Percentiles rank a stretch among this genome's conserved stretches.
Conservation (phyloP, 1,140 invertebrate genomes). For the Danaus melanippus region DNA sequence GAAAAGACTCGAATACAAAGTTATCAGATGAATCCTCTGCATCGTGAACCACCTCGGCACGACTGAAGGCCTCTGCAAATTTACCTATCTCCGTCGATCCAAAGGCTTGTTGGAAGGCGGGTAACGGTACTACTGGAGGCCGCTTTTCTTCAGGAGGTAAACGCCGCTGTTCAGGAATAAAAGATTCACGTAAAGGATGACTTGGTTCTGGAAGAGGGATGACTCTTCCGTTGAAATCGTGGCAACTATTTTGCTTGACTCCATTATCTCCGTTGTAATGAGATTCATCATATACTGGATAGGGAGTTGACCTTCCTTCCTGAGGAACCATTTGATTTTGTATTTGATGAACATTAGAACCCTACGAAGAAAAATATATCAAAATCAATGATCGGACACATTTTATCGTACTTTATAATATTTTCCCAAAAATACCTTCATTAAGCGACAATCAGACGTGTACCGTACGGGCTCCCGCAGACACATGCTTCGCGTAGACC, state of each 20-base stretch:
- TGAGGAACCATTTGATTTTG: conserved; percentile 41
- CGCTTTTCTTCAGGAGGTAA: conserved; percentile 43
- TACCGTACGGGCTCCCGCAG: conserved; percentile 49
- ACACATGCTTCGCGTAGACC: conserved; percentile 38
- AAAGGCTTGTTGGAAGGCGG: conserved; percentile 84
- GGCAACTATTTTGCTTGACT: conserved; percentile 25
- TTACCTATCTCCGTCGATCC: conserved; percentile 84
- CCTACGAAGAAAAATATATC: conserved; percentile 30
- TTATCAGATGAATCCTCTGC: conserved; percentile 46
- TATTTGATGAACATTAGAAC: conserved; percentile 24
- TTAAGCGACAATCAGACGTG: conserved; percentile 38
- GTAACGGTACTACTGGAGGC: conserved; percentile 72
- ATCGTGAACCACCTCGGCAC: conserved; percentile 49
- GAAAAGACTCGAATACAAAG: conserved; percentile 52
- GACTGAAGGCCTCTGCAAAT: conserved; percentile 75
- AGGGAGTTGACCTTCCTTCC: conserved; percentile 50
- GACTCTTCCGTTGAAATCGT: conserved; percentile 24
- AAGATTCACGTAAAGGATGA: conserved; percentile 28
- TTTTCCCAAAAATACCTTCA: conserved; percentile 35
- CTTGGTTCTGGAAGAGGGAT: conserved; percentile 22
- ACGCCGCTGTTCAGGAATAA: conserved; percentile 29
- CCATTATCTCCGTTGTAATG: conserved; percentile 33
- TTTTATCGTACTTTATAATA: no score
- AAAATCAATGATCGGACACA: no score
- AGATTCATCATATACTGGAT: conserved; percentile 43